Conservation (phyloP, 2,113 vertebrate genomes). For the Coturnix japonica region DNA sequence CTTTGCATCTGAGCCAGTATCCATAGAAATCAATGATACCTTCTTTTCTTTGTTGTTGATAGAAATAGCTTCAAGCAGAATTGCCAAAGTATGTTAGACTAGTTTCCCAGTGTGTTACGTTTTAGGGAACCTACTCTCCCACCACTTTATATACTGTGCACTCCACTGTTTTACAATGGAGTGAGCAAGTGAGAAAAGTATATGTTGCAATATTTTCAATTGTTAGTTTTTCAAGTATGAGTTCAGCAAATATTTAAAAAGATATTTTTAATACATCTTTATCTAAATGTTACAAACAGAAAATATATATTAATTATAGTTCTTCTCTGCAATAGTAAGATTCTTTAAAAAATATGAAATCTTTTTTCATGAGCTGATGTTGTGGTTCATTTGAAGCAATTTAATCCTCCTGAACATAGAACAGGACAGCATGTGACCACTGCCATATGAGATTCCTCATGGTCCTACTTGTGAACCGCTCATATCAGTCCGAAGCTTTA, state of each 20-base stretch:
- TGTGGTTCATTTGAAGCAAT: background rate
- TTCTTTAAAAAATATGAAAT: background rate
- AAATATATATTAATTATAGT: background rate
- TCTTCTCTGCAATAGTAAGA: background rate
- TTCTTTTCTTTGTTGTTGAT: constrained; percentile 11
- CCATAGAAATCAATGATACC: constrained; percentile 31
- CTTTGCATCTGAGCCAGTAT: constrained; percentile 34
- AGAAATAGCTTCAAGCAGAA: constrained; percentile 58
- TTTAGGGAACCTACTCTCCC: background rate
- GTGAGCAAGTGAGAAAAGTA: background rate
- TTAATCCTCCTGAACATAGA: background rate
- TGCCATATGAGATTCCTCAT: background rate
- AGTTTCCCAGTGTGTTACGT: background rate
- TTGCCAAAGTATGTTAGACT: background rate
- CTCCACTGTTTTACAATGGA: background rate
- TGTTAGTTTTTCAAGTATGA: background rate
- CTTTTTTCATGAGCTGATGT: background rate
- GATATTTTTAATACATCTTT: background rate
- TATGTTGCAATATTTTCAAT: background rate
- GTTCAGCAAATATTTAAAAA: background rate
- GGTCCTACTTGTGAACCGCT: background rate
- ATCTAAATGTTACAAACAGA: background rate
- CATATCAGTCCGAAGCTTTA: background rate
- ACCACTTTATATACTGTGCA: background rate
- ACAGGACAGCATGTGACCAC: background rate